A percentile compares a stretch with the other conserved stretches of the same genome.
phyloP scores from a whole-genome alignment of 1,140 invertebrate species.

The Drosophila parvula region DNA sequence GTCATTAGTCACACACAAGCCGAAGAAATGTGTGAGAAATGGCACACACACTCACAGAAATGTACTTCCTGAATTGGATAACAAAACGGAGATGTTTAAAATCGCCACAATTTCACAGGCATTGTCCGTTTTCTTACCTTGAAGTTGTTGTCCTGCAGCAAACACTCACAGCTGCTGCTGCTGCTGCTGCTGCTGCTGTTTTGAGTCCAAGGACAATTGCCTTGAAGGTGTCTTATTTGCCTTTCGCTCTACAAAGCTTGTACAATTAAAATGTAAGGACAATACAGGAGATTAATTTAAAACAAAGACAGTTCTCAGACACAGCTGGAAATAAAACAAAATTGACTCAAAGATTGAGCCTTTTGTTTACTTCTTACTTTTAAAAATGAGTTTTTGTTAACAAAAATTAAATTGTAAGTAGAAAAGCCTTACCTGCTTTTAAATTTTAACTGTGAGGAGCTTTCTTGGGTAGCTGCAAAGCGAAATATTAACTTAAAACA shows the following conservation, averaged over 20 bases:
- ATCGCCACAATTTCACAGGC: slow-evolving; percentile 21
- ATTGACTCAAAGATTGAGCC: too few relatives aligned
- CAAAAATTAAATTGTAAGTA: not conserved
- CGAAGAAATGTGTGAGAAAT: slow-evolving; percentile 17
- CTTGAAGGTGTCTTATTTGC: slow-evolving; percentile 3
- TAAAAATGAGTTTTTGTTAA: not conserved
- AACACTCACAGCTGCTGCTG: not conserved
- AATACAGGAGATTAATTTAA: not conserved
- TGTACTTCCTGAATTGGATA: slow-evolving; percentile 29
- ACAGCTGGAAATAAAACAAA: not conserved
- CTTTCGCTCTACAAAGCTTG: not conserved
- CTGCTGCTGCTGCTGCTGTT: not conserved
- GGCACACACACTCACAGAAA: slow-evolving; percentile 36
- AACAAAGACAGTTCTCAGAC: not conserved
- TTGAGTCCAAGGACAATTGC: slow-evolving; percentile 25
- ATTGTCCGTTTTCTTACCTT: slow-evolving; percentile 13
- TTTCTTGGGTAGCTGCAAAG: too few relatives aligned
- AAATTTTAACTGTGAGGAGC: too few relatives aligned
- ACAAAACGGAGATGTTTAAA: slow-evolving; percentile 22
- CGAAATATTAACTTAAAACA: too few relatives aligned
- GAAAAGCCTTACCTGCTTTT: too few relatives aligned
- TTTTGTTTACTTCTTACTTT: not conserved
- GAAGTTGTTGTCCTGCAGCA: slow-evolving; percentile 1
- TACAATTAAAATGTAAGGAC: slow-evolving; percentile 11
- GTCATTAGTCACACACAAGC: slow-evolving; percentile 47